Evolutionary conservation across 1,140 invertebrate species (phyloP).

Genomic region (Helicoverpa zea): DNA sequence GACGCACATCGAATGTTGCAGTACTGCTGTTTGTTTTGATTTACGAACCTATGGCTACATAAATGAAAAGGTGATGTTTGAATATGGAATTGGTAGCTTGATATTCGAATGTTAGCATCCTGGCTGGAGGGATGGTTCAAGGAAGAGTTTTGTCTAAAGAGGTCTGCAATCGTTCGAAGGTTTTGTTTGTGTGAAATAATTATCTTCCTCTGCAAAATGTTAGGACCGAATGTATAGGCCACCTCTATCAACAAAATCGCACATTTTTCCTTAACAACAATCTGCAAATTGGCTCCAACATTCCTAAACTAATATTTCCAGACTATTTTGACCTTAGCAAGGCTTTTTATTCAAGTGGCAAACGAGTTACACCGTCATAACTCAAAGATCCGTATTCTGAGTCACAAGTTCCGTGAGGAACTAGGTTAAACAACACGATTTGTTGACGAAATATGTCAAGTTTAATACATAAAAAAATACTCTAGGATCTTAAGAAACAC

Average conservation of each 20-base stretch:
- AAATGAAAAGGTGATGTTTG: not conserved
- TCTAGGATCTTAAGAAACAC: too few relatives aligned
- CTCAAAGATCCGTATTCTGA: slow-evolving; percentile 21
- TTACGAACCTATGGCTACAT: not conserved
- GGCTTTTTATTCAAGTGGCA: slow-evolving; percentile 28
- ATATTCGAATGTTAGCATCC: too few relatives aligned
- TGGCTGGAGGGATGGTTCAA: too few relatives aligned
- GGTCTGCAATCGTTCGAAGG: too few relatives aligned
- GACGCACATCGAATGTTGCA: slow-evolving; percentile 28
- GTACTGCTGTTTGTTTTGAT: slow-evolving; percentile 26
- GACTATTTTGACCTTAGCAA: slow-evolving; percentile 15
- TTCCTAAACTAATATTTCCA: not conserved
- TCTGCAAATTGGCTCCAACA: not conserved
- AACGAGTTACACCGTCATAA: slow-evolving; percentile 16
- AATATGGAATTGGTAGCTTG: too few relatives aligned
- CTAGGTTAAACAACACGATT: not conserved
- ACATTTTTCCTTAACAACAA: not conserved
- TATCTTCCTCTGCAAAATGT: too few relatives aligned
- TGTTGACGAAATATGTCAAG: slow-evolving; percentile 20
- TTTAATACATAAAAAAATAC: not conserved
- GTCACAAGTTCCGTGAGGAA: slow-evolving; percentile 10
- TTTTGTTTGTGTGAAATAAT: too few relatives aligned
- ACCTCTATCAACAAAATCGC: not conserved
- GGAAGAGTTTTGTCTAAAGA: too few relatives aligned
- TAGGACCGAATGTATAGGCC: too few relatives aligned